A percentile compares a stretch with the other conserved stretches of the same genome.
These are phyloP conservation scores for Nematolebias whitei DNA, from an alignment of 2,113 vertebrate genomes.

Conservation along the genomic window DNA sequence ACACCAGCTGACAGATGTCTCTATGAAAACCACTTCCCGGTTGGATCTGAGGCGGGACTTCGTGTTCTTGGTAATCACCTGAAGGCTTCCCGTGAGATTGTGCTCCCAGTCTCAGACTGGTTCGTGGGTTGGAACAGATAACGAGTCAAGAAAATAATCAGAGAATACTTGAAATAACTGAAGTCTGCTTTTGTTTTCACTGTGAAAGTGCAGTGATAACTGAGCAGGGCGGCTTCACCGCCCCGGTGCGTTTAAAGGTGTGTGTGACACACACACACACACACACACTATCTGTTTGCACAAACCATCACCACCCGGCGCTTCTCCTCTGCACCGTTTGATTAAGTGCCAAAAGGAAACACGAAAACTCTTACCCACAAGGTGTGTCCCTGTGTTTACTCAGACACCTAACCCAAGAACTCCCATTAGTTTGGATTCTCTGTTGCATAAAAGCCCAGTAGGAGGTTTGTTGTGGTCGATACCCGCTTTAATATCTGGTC, in stretches of 20 bases:
- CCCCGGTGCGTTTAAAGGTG: constrained; percentile 20
- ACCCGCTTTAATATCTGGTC: neutral
- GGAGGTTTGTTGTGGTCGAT: neutral
- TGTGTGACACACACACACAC: no score
- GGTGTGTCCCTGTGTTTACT: constrained; percentile 4
- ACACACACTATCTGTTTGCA: constrained; percentile 32
- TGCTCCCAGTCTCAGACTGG: neutral
- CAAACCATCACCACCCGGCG: constrained; percentile 10
- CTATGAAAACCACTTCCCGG: neutral
- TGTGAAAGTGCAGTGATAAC: constrained; percentile 32
- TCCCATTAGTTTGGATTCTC: neutral
- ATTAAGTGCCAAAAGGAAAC: constrained; percentile 6
- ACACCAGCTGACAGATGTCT: no score
- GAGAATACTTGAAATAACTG: constrained; percentile 10
- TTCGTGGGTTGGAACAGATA: constrained; percentile 6
- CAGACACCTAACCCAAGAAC: neutral
- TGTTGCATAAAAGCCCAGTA: neutral
- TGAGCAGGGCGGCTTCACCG: constrained; percentile 17
- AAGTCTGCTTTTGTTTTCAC: constrained; percentile 14
- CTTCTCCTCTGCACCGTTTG: constrained; percentile 1
- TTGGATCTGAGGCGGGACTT: neutral
- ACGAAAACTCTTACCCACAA: neutral
- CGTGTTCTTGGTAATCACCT: constrained; percentile 13
- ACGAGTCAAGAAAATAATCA: neutral
- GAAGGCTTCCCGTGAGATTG: neutral